Base-by-base conservation (phyloP, 2,113 vertebrate species). In the Plecotus auritus region DNA sequence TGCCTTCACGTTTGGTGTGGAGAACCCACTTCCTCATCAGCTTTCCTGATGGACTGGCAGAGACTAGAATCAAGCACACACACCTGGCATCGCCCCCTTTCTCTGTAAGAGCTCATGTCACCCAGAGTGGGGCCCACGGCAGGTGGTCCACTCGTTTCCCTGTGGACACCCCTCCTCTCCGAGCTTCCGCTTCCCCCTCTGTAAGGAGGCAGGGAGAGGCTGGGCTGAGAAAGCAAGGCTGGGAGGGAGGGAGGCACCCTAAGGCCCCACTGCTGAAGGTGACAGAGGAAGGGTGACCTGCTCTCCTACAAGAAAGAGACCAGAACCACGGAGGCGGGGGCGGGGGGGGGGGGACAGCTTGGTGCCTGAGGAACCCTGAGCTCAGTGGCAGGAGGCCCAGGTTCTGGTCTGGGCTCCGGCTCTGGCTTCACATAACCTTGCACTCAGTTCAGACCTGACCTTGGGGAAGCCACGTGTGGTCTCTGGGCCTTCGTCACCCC, bases 51-150 rank as follows among this genome's bases (percentile, higher is more conserved):
- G 45, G 22, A 37, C 20, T 22, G 61, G 72, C 59, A 81, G 77
- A 88, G 16, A 12, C 7, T 10, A 59, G 26, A 16, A 51, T 5
- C 4, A 26, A 73, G 73, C 0, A 1, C 20, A 85, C 84, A 72
- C 42, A 56, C 30, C 9, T 1, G 26, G 47, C 2, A 35, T 76
- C 2, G 16, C 10, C 61, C 23, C 42, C 10, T 4, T 45, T 51
- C 61, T 51, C 67, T 14, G 22, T 26, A 49, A 77, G 30, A 9
- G 51, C 13, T 73, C 32, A 9, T 1, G 4, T 51, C 2, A 23
- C 16, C 59, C 20, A 2, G 12, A 0, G 2, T 20, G 12, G 32
- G 9, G 35, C 28, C 42, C 12, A 12, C 0, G 5, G 30, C 40
- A 69, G 40, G 81, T 5, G 26, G 35, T 9, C 0, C 2, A 0